These are phyloP conservation scores for Zosterops japonicus DNA, from an alignment of 2,113 vertebrate species.

Conservation along the genomic window DNA sequence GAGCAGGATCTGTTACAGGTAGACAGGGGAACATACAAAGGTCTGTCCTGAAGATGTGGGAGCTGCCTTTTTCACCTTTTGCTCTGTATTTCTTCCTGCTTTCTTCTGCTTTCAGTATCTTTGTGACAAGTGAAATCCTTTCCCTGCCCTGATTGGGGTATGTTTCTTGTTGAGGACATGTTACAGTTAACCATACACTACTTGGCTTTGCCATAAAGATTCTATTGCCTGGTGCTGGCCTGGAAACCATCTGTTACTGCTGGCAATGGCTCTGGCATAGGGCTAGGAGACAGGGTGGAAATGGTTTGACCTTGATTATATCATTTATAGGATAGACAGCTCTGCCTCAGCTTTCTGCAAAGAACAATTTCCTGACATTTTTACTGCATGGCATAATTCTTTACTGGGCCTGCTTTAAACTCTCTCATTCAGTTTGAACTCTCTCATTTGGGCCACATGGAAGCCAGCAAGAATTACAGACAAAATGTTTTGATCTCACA, in stretches of 20 bases:
- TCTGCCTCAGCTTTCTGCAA: background rate
- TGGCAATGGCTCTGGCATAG: background rate
- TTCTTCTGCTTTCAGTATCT: background rate
- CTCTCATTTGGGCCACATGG: background rate
- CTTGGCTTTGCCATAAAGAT: background rate
- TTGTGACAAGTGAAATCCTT: background rate
- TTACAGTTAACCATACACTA: fast-evolving
- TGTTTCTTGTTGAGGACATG: background rate
- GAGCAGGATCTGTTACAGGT: background rate
- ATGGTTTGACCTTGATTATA: background rate
- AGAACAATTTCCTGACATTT: background rate
- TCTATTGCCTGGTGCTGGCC: background rate
- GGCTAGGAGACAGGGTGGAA: background rate
- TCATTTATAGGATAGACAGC: background rate
- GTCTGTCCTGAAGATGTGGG: background rate
- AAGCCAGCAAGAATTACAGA: background rate
- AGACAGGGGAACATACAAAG: background rate
- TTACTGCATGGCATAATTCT: background rate
- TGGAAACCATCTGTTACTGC: background rate
- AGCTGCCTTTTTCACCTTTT: background rate
- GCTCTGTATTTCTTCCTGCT: background rate
- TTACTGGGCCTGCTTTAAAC: background rate
- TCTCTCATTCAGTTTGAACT: background rate
- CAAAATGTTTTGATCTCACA: background rate
- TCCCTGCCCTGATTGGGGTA: background rate